These are phyloP conservation scores for Sebastes dallii DNA, from an alignment of 2,797 vertebrate genomes.

Conservation along the genomic window DNA sequence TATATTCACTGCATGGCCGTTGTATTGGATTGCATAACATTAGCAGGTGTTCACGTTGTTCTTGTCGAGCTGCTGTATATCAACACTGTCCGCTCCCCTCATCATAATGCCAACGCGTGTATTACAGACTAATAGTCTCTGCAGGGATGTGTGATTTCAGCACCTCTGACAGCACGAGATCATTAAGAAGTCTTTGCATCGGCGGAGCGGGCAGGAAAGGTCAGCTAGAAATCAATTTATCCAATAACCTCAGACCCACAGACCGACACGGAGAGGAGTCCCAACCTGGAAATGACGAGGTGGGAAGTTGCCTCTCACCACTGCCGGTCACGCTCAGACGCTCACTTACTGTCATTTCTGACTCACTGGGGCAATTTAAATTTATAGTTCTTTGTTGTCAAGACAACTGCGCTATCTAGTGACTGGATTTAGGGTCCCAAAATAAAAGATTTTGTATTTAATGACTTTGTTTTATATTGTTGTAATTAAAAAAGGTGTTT, in stretches of 20 bases:
- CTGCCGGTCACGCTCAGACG: constrained; percentile 5
- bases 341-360: constrained; percentile 1
- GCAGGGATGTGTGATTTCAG: constrained; percentile 69
- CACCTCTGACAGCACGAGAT: constrained; percentile 79
- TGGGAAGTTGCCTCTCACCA: constrained; percentile 5
- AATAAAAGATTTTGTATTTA: not conserved
- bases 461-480: not conserved
- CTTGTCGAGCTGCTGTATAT: constrained; percentile 31
- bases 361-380: constrained; percentile 16
- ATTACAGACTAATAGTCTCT: constrained; percentile 50
- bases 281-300: constrained; percentile 47
- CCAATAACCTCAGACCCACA: constrained; percentile 57
- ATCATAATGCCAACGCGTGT: constrained; percentile 33
- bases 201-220: constrained; percentile 62
- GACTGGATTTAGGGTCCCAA: not conserved
- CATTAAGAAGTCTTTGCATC: constrained; percentile 74
- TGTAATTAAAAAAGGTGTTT: not conserved
- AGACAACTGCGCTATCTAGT: not conserved
- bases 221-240: constrained; percentile 74
- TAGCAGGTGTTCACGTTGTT: constrained; percentile 50
- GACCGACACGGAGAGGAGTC: constrained; percentile 24
- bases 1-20: not conserved
- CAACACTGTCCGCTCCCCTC: constrained; percentile 16
- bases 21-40: constrained; percentile 16
- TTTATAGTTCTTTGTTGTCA: not conserved